Evolutionary conservation across 2,113 vertebrate genomes (phyloP), one percentile per base, ranked within the genome.

Genomic region (Cepphus grylle): DNA sequence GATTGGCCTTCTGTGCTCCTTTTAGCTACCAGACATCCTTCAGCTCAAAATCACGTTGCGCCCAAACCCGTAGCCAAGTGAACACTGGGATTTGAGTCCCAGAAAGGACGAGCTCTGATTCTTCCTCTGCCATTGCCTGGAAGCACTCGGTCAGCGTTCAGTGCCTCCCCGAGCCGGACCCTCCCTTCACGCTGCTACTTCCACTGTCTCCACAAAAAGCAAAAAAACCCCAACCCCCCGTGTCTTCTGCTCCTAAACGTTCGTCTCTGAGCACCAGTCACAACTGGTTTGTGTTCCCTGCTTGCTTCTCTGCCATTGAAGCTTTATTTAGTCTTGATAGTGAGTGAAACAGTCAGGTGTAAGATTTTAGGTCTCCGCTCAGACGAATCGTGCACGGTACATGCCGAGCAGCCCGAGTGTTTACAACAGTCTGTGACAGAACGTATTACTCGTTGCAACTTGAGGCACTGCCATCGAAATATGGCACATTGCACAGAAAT

Each of bases 311-410:
- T 97, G 97, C 95, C 95, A 80, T 15, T 8, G 71, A 81, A 74
- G 96, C 83, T 97, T 97, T 94, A 87, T 94, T 97, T 79, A 81
- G 90, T 69, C 89, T 96, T 97, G 97, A 96, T 84, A 88, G 95
- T 97, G 95, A 97, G 94, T 6, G 26, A 87, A 97, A 93, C 90
- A 93, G 96, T 93, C 95, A 97, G 95, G 92, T 97, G 96, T 96
- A 97, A 96, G 95, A 96, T 96, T 97, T 96, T 94, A 97, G 84
- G 86, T 93, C 96, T 97, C 88, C 0, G 25, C 93, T 96, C 81
- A 96, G 96, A 95, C 1, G 77, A 95, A 81, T 93, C 15, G 11
- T 4, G 82, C 81, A 2, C 1, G 8, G 84, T 85, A 52, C 67
- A 22, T 2, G 76, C 69, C 9, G 66, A 95, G 95, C 94, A 92